Base-by-base conservation (phyloP, 1,140 invertebrate genomes). In the Anadara kagoshimensis region DNA sequence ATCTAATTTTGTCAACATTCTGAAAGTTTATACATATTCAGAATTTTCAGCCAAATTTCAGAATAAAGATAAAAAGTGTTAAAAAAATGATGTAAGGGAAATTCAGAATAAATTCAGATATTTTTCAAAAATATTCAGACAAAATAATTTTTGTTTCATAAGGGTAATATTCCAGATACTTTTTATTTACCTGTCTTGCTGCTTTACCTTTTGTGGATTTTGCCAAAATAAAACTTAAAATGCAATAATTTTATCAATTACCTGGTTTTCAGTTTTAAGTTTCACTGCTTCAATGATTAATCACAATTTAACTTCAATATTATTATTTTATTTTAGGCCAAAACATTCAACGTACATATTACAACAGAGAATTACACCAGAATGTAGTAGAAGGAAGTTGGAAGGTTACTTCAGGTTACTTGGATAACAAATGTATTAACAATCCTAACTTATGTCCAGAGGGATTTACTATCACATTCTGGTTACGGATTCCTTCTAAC, bases 391-490 rank as follows among this genome's bases (percentile, higher is more conserved):
- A 63, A 63, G 22, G 47, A 63, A 49, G 61, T 44, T 49, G n/a
- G 11, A 47, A 24, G 44, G 49, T 49, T 29, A 63, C 24, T 16
- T 36, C 26, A 5, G 29, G 5, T n/a, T 12, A 14, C 5, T 63
- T 63, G 16, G 61, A 63, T 26, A 49, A 49, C 29, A 49, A 49
- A 22, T 63, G 61, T 63, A 29, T 63, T 1, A 18, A 29, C 12
- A 26, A 49, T 5, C 44, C 18, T 4, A 5, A 49, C 44, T 24
- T 22, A 5, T 63, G 61, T 29, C 61, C 44, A 29, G 61, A 63
- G 24, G 61, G 61, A 49, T 63, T 49, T 63, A 49, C 61, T 4
- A 16, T 63, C 4, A 26, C 26, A 16, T 63, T 63, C 22, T 63
- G 61, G 61, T 63, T 49, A 12, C 49, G 16, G 16, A 7, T 63